Base-by-base conservation (phyloP, 2,888 invertebrate species). In the Melikaiella ostensackeni region DNA sequence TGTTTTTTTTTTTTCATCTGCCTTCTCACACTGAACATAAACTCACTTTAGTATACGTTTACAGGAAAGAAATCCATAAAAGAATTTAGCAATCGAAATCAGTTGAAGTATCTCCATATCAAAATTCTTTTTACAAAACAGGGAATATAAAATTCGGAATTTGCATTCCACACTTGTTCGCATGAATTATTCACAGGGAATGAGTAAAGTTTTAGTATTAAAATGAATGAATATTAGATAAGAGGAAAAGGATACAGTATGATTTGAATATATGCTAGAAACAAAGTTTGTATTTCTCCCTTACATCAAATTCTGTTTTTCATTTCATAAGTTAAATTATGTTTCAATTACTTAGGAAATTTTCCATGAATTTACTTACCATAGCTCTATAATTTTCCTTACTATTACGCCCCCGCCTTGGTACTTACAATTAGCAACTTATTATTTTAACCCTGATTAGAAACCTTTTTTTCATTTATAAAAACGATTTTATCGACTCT, bases 191-290 rank as follows among this genome's bases (percentile, higher is more conserved):
- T 66, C 46, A 66, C 24, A 50, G 38, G 8, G 66, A 66, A 50
- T 66, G 50, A 66, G 66, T 46, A 46, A 42, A 66, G 46, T 66
- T 66, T 66, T 66, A 66, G 46, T 66, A 46, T 50, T 30, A 30
- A 66, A 66, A 46, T 46, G 30, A 66, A 46, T 66, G 66, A 66
- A 66, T 66, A 66, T 66, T 66, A 42, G 66, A 66, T 66, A 66
- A 27, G 27, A 19, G 30, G 66, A 27, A 27, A 46, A 19, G 46
- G 46, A 27, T 21, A 46, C 46, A 27, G 30, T 66, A 30, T 50
- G 30, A 66, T 66, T 66, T 66, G 46, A 66, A 66, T 46, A 66
- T 66, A 1, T 35, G 6, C 13, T 24, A 38, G 63, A 24, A 24
- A 19, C 4, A 24, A 46, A 27, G 1, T 46, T 66, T 46, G 7